phyloP scores from a whole-genome alignment of 92 coral and sea anemone genomes.

The Siderastrea siderea region DNA sequence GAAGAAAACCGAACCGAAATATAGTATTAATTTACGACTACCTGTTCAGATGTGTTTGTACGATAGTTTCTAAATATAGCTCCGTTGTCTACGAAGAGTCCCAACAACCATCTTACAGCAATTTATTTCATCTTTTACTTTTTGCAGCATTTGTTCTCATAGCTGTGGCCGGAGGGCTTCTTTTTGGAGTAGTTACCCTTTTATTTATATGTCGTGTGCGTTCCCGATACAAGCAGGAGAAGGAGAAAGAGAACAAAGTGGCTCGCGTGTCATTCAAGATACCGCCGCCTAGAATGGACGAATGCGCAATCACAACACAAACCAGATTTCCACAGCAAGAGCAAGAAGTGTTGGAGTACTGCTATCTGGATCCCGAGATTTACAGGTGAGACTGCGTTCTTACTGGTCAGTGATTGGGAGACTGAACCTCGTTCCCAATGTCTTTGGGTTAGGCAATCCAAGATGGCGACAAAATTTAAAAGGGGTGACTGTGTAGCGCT shows the following conservation, averaged over 20 bases:
- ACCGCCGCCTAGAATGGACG: conserved; percentile 36
- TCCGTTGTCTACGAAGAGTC: not conserved
- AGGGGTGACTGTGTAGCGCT: too few species aligned
- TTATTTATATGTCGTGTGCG: conserved; percentile 27
- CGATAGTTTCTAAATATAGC: too few species aligned
- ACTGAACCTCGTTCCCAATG: not conserved
- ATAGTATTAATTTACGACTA: too few species aligned
- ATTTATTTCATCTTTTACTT: not conserved
- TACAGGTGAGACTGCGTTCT: conserved; percentile 23
- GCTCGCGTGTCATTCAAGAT: conserved; percentile 42
- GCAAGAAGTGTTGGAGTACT: not conserved
- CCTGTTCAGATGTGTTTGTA: too few species aligned
- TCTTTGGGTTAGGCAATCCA: not conserved
- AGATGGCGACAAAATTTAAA: too few species aligned
- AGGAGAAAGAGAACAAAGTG: not conserved
- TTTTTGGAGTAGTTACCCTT: conserved; percentile 26
- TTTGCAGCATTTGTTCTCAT: conserved; percentile 34
- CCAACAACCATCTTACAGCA: not conserved
- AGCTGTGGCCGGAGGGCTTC: conserved; percentile 41
- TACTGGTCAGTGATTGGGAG: not conserved
- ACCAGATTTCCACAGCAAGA: conserved; percentile 36
- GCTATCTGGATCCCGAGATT: conserved; percentile 35
- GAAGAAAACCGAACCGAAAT: too few species aligned
- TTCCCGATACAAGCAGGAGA: conserved; percentile 16
- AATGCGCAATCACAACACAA: conserved; percentile 10